A percentile compares a stretch with the other conserved stretches of the same genome.
Evolutionary conservation across 2,888 invertebrate genomes (phyloP).

Genomic region (Scelioninae gen. 2): DNA sequence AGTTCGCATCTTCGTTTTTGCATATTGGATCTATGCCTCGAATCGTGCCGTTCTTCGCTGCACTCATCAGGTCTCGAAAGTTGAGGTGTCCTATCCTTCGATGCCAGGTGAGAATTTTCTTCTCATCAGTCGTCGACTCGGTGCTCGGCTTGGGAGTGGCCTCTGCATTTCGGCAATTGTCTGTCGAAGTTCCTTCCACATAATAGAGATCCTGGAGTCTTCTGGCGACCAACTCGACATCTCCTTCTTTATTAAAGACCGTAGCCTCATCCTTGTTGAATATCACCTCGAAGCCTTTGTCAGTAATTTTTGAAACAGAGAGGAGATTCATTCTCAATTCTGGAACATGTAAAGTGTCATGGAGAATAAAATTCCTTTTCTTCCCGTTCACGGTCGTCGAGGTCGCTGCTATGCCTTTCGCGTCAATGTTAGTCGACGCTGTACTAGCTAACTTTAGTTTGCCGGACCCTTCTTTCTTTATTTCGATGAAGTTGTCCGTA

Average conservation of each 20-base stretch:
- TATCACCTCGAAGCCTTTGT: constrained; percentile 11
- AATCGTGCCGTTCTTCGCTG: constrained; percentile 36
- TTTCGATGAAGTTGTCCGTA: neutral
- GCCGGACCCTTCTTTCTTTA: neutral
- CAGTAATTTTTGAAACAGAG: constrained; percentile 23
- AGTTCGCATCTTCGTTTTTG: neutral
- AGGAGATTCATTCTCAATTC: constrained; percentile 18
- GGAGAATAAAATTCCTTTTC: neutral
- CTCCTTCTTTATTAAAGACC: constrained; percentile 1
- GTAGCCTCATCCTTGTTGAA: constrained; percentile 10
- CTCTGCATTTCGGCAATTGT: neutral
- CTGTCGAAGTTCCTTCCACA: neutral
- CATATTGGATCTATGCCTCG: neutral
- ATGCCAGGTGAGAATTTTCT: neutral
- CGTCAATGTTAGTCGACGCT: neutral
- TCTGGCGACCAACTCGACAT: neutral
- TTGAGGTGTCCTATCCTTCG: constrained; percentile 56
- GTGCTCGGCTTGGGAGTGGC: too few relatives aligned
- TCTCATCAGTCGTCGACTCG: neutral
- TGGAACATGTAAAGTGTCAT: constrained; percentile 1
- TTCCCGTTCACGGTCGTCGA: neutral
- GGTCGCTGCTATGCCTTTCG: neutral
- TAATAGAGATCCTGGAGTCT: constrained; percentile 22
- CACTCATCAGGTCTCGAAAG: constrained; percentile 38
- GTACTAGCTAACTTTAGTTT: neutral